Percentiles rank a stretch among this genome's conserved stretches.
Evolutionary conservation across 1,140 invertebrate species (phyloP).

Genomic region (Pseudachorutes palmiensis): DNA sequence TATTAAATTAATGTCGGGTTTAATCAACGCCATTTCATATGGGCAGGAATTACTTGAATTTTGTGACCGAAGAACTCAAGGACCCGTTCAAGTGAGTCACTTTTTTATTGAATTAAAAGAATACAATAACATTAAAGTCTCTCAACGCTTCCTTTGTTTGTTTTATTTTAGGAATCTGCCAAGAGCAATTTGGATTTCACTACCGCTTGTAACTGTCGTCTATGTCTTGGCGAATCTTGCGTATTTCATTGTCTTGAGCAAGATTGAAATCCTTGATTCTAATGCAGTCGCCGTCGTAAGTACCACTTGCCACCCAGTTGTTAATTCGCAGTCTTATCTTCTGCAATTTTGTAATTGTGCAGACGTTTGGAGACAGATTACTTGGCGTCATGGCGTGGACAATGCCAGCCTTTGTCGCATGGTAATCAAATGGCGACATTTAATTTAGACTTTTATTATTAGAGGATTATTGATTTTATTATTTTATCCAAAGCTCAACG

Average conservation of each 20-base stretch:
- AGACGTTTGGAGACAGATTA: constrained; percentile 74
- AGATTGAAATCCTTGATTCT: constrained; percentile 67
- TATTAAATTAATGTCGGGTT: neutral
- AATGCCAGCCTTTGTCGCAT: constrained; percentile 79
- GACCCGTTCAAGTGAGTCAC: constrained; percentile 71
- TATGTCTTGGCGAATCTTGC: constrained; percentile 84
- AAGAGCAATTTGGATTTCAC: constrained; percentile 78
- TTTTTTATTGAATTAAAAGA: neutral
- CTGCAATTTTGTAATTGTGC: neutral
- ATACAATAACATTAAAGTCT: neutral
- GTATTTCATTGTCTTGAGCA: constrained; percentile 76
- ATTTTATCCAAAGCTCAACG: constrained; percentile 54
- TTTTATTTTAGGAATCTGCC: constrained; percentile 64
- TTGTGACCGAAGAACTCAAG: constrained; percentile 91
- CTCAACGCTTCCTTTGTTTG: neutral
- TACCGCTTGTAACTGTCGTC: constrained; percentile 75
- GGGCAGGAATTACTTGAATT: constrained; percentile 84
- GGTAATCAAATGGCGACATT: neutral
- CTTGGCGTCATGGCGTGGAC: constrained; percentile 69
- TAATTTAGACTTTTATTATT: neutral
- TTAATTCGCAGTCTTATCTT: neutral
- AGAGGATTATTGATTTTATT: neutral
- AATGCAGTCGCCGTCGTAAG: constrained; percentile 80
- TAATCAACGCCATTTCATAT: constrained; percentile 28
- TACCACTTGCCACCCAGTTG: neutral